phyloP scores from a whole-genome alignment of 2,888 invertebrate species.

The Neocrepidodera transversa region DNA sequence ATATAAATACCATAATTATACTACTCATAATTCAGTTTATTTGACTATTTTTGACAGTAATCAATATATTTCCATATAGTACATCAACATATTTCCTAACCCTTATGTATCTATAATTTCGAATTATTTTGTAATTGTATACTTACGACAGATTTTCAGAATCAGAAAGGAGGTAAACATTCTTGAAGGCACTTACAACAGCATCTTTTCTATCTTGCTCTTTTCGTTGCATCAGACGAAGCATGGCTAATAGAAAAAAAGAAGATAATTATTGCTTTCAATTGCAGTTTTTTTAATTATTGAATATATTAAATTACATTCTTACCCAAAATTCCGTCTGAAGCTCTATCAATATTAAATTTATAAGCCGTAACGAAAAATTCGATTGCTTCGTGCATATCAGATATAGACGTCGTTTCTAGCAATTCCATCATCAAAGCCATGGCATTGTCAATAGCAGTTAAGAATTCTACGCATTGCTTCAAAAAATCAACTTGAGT shows the following conservation, averaged over 20 bases:
- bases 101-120: no score
- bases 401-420: slow-evolving; percentile 75
- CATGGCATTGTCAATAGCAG: slow-evolving; percentile 42
- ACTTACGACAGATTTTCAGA: slow-evolving; percentile 61
- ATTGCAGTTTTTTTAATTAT: no score
- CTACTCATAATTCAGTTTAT: no score
- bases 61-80: no score
- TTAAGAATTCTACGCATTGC: slow-evolving; percentile 57
- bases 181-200: slow-evolving; percentile 78
- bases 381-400: slow-evolving; percentile 87
- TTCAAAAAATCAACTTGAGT: slow-evolving; percentile 74
- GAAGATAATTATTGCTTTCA: no score
- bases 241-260: slow-evolving; percentile 66
- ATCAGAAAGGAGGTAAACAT: slow-evolving; percentile 70
- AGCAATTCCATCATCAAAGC: slow-evolving; percentile 75
- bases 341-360: slow-evolving; percentile 78
- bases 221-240: slow-evolving; percentile 80
- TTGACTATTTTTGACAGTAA: no score
- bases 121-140: no score
- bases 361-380: slow-evolving; percentile 84
- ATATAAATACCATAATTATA: no score
- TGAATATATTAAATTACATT: no score
- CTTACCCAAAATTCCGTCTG: slow-evolving; percentile 68
- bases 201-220: slow-evolving; percentile 78
- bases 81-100: no score